A percentile compares a stretch with the other conserved stretches of the same genome.
These are phyloP conservation scores for Orius laevigatus DNA, from an alignment of 1,140 invertebrate genomes.

Conservation along the genomic window DNA sequence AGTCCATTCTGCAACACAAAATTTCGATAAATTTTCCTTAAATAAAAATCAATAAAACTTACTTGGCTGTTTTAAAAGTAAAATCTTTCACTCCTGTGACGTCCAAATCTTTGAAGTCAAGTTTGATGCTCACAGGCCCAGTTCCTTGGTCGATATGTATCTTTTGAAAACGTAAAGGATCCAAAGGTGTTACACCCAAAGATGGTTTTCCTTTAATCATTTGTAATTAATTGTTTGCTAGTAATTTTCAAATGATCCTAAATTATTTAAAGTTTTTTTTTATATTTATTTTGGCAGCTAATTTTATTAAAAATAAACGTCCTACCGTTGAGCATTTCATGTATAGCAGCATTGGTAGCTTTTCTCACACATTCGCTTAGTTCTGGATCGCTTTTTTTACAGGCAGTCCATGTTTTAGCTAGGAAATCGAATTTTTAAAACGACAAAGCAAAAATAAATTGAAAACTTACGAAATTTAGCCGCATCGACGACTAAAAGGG, in stretches of 20 bases:
- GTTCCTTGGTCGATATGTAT: slow-evolving; percentile 10
- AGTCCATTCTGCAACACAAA: too few relatives aligned
- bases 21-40: too few relatives aligned
- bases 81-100: slow-evolving; percentile 1
- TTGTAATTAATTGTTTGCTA: neutral
- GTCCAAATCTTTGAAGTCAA: slow-evolving; percentile 12
- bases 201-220: slow-evolving; percentile 4
- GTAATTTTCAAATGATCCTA: neutral
- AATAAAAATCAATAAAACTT: too few relatives aligned
- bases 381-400: neutral
- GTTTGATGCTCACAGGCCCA: slow-evolving; percentile 7
- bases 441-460: too few relatives aligned
- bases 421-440: slow-evolving; percentile 21
- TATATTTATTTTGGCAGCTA: too few relatives aligned
- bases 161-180: slow-evolving; percentile 3
- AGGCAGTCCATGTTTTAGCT: slow-evolving; percentile 11
- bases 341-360: slow-evolving; percentile 1
- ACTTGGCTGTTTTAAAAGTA: slow-evolving; percentile 8
- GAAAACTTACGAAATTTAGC: too few relatives aligned
- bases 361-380: slow-evolving; percentile 5
- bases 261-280: neutral
- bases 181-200: slow-evolving; percentile 9
- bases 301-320: too few relatives aligned
- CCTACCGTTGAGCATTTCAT: slow-evolving; percentile 7
- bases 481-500: too few relatives aligned